Base-by-base conservation (phyloP, 2,797 vertebrate genomes). In the Hyperoplus immaculatus region DNA sequence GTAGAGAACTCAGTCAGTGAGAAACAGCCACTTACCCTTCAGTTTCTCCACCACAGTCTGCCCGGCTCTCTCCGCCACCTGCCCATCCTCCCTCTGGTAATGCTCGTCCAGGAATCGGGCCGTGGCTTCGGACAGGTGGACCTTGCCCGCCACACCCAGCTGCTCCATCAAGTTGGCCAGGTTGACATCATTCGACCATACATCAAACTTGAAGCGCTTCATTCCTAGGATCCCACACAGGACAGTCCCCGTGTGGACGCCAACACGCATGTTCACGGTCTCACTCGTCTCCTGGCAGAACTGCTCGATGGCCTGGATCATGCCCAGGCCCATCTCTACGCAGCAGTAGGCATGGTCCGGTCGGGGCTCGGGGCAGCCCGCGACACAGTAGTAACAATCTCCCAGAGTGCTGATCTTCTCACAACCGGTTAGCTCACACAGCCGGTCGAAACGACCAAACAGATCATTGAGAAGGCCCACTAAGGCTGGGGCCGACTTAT, bases 321-420 rank as follows among this genome's bases (percentile, higher is more conserved):
- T 99, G 46, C 98, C 98, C 55, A 99, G 90, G 51, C 98, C 98
- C 98, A 99, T 99, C 88, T 99, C 97, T 0, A 99, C 97, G 67
- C 98, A 99, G 93, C 98, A 99, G 88, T 97, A 97, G 18, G 98
- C 97, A 1, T 99, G 98, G 81, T 99, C 98, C 0, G 94, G 85
- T 3, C 96, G 94, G 1, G 98, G 98, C 89, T 99, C 98, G 0
- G 98, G 98, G 77, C 98, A 99, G 38, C 98, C 98, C 0, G 98
- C 98, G 53, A 99, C 97, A 0, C 98, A 99, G 84, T 99, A 99
- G 80, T 99, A 99, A 83, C 98, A 99, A 87, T 99, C 98, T 10
- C 98, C 98, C 81, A 99, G 92, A 7, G 98, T 99, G 92, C 98
- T 99, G 91, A 99, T 99, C 91, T 99, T 99, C 95, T 99, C 98